A percentile compares a stretch with the other conserved stretches of the same genome.
These are phyloP conservation scores for Drosophila orena DNA, from an alignment of 1,140 invertebrate genomes.

Conservation along the genomic window DNA sequence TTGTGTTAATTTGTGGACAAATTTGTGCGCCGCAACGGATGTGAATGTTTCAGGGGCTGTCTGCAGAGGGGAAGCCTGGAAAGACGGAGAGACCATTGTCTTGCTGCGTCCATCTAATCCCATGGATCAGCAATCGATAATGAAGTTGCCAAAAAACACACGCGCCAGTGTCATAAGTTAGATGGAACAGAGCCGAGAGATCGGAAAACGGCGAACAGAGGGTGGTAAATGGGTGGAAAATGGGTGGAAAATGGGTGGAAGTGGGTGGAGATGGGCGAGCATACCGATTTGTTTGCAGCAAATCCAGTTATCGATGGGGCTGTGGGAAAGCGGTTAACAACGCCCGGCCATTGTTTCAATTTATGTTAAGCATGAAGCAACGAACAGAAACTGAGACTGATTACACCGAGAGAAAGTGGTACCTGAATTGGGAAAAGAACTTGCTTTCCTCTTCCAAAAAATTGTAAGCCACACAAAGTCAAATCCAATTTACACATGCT, in stretches of 20 bases:
- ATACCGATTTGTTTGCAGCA: constrained; percentile 73
- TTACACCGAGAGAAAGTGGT: not conserved
- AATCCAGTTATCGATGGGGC: constrained; percentile 78
- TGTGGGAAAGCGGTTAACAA: constrained; percentile 20
- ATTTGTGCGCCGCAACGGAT: constrained; percentile 78
- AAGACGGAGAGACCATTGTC: constrained; percentile 45
- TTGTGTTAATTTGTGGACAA: constrained; percentile 83
- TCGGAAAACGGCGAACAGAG: constrained; percentile 1
- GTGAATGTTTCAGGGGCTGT: constrained; percentile 4
- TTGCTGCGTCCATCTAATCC: constrained; percentile 70
- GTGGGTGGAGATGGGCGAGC: constrained; percentile 19
- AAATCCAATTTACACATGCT: too few relatives aligned
- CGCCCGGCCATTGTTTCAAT: constrained; percentile 69
- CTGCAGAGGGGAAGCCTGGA: not conserved
- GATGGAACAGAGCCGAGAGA: constrained; percentile 18
- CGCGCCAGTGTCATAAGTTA: constrained; percentile 77
- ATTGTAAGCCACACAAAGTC: too few relatives aligned
- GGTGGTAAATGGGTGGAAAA: constrained; percentile 20
- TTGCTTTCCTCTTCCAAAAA: too few relatives aligned
- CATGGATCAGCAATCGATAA: constrained; percentile 80
- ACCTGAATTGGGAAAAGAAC: not conserved
- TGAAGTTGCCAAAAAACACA: constrained; percentile 82
- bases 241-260: constrained; percentile 26
- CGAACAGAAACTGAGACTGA: constrained; percentile 1
- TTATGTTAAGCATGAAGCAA: constrained; percentile 65